These are phyloP conservation scores for Sturnira hondurensis DNA, from an alignment of 2,113 vertebrate species.

Conservation along the genomic window DNA sequence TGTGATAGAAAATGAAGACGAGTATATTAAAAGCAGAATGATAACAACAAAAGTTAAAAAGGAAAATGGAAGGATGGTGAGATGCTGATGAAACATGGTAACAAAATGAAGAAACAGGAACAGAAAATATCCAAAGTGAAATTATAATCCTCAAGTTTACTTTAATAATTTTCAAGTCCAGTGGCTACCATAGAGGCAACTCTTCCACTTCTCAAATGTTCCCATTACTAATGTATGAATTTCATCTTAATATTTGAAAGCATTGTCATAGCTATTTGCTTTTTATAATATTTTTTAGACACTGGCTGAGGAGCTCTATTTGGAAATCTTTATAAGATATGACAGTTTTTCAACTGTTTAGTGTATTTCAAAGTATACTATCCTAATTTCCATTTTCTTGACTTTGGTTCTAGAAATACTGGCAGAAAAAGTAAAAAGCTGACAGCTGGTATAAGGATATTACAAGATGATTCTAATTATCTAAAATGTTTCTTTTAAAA, in stretches of 20 bases:
- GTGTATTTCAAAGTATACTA: constrained; percentile 53
- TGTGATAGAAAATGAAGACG: background rate
- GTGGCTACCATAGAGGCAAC: background rate
- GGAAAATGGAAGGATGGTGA: background rate
- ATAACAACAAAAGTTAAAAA: background rate
- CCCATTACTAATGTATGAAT: background rate
- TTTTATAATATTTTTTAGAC: constrained; percentile 40
- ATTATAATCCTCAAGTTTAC: constrained; percentile 22
- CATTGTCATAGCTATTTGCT: background rate
- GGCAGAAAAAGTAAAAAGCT: constrained; percentile 71
- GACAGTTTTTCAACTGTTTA: constrained; percentile 40
- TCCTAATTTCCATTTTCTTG: constrained; percentile 62
- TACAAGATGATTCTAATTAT: constrained; percentile 70
- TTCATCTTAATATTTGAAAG: background rate
- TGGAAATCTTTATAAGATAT: constrained; percentile 35
- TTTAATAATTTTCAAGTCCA: constrained; percentile 22
- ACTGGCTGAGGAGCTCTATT: background rate
- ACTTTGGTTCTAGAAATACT: constrained; percentile 64
- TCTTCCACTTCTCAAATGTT: constrained; percentile 23
- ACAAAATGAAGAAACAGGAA: constrained; percentile 26
- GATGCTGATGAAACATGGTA: background rate
- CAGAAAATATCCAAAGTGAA: constrained; percentile 4
- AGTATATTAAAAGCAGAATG: background rate
- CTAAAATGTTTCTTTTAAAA: constrained; percentile 75
- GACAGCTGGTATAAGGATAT: constrained; percentile 69